Base-by-base conservation (phyloP, 2,113 vertebrate genomes). In the Promerops cafer region DNA sequence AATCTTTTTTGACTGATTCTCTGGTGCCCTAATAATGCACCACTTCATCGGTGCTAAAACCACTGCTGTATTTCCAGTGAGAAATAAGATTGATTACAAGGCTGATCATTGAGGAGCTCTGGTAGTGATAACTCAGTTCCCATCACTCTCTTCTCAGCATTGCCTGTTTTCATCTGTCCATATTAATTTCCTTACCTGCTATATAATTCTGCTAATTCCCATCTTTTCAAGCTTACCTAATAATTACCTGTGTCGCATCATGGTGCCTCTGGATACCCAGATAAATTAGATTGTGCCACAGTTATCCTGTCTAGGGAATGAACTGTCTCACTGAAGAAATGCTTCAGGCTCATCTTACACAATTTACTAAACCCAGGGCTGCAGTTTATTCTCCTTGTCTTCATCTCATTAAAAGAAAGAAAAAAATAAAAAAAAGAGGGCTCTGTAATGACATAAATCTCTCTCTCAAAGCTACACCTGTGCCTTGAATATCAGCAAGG, bases 121-220 rank as follows among this genome's bases (percentile, higher is more conserved):
- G 64, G 35, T 56, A 31, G 56, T 71, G 89, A 56, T 47, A 86
- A 77, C 76, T 92, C 56, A 31, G 63, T 81, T 90, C 50, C 59
- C 68, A 60, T 83, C 91, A 61, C 81, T 89, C 28, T 82, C 49
- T 71, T 56, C 39, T 64, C 61, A 79, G 61, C 49, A 22, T 2
- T 91, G 53, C 57, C 61, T 68, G 13, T 87, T 76, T 93, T 79
- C 70, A n/a, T 60, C 63, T 54, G 49, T 52, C 81, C 74, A 2
- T 61, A 11, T 26, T 87, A 57, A 65, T 64, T 91, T 87, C 74
- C 87, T 94, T 82, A 35, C 74, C 81, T 82, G 57, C 74, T 76
- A 21, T 71, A 14, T 92, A 91, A 91, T 89, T 81, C 74, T 94
- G 84, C 84, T 97, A 91, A 96, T 94, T 91, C 72, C 72, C 47